Base-by-base conservation (phyloP, 2,888 invertebrate species). In the Plutella xylostella region DNA sequence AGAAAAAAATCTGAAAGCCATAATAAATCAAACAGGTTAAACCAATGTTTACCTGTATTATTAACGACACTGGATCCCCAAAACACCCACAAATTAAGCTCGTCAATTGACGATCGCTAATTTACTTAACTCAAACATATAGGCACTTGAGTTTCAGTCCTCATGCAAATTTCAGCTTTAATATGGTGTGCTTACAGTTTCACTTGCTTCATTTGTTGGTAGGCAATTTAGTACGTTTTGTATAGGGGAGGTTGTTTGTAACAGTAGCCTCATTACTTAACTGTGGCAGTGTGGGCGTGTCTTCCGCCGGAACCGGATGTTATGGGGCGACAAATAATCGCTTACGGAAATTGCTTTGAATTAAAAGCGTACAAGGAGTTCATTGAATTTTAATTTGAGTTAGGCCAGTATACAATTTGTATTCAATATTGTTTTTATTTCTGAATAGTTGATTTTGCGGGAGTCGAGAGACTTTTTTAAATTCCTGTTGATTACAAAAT, bases 261-360 rank as follows among this genome's bases (percentile, higher is more conserved):
- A 72, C 68, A 68, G 65, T 71, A 69, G 68, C 67, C 71, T 82
- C 76, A 80, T 83, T 82, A 83, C 80, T 83, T 82, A 80, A 73
- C 68, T 61, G 60, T 55, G 58, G 58, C 58, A 57, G 53, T 60
- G 69, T 68, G 71, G 77, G 79, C 73, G 79, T 70, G 74, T 63
- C 72, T 76, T 75, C 78, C 78, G 70, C 68, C 65, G 74, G 61
- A 70, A 76, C 69, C 74, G 75, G 79, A 82, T 74, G 76, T 72
- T 60, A 60, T 57, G 64, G 62, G 65, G 57, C 66, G 64, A 66
- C 77, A 76, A 80, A 82, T 78, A 74, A 79, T 28, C 33, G 34
- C 14, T 48, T 34, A 44, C 34, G 40, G 28, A 44, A 41, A 46
- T 33, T 39, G 25, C 39, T 42, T 20, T 45, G 33, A 40, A 35